Conservation (phyloP, 1,140 invertebrate genomes). For the Aphelinus atriplicis region DNA sequence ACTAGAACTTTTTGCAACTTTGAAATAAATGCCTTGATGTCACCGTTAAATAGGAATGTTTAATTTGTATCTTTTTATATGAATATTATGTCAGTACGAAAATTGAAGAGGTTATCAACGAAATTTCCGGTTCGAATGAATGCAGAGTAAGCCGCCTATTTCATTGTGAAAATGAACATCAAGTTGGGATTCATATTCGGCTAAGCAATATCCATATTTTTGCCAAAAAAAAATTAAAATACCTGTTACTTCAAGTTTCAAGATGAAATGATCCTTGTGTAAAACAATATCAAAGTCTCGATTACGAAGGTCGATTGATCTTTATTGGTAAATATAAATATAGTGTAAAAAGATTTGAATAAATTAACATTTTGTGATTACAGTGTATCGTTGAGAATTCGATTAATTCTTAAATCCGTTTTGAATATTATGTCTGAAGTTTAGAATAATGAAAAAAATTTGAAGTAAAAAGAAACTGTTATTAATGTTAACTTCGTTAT, state of each 20-base stretch:
- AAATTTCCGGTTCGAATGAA: too few species aligned
- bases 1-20: constrained; percentile 5
- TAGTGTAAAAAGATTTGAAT: constrained; percentile 19
- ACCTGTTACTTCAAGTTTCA: constrained; percentile 2
- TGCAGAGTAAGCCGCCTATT: constrained; percentile 7
- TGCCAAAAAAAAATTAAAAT: constrained; percentile 26
- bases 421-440: constrained; percentile 35
- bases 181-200: constrained; percentile 28
- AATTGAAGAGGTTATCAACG: too few species aligned
- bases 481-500: constrained; percentile 36
- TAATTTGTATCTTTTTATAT: too few species aligned
- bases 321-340: constrained; percentile 25
- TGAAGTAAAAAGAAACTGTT: constrained; percentile 26
- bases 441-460: constrained; percentile 17
- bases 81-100: too few species aligned
- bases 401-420: constrained; percentile 43
- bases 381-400: constrained; percentile 44
- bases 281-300: constrained; percentile 40
- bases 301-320: constrained; percentile 44
- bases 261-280: constrained; percentile 19
- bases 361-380: constrained; percentile 26
- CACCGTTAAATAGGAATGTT: too few species aligned
- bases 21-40: not conserved
- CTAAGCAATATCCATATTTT: constrained; percentile 39
- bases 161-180: not conserved